Evolutionary conservation across 2,797 vertebrate genomes (phyloP).

Genomic region (Mormyrops boulengeri): DNA sequence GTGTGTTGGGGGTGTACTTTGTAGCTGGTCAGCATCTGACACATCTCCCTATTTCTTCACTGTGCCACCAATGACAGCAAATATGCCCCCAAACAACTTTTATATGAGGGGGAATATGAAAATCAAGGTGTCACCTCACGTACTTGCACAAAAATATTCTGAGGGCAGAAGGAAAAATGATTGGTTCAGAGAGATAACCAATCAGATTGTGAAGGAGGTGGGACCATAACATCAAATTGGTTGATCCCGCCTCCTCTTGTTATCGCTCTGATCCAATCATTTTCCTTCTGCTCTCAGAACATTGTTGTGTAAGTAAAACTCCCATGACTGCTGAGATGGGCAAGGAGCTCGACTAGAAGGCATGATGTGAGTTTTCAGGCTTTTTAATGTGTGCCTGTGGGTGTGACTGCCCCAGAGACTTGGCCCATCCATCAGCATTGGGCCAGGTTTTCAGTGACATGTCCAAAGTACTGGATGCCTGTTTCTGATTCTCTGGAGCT

Average conservation of each 20-base stretch:
- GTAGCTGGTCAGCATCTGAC: neutral
- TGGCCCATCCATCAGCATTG: neutral
- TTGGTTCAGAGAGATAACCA: neutral
- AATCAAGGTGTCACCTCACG: neutral
- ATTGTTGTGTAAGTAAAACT: no score
- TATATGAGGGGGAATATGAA: neutral
- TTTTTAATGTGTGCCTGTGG: neutral
- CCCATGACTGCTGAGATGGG: neutral
- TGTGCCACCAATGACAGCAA: neutral
- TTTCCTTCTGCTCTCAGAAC: neutral
- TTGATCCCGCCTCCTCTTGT: neutral
- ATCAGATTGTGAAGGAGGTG: neutral
- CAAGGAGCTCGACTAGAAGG: neutral
- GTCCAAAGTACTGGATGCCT: neutral
- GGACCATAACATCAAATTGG: neutral
- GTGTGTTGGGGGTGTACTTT: neutral
- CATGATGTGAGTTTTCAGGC: neutral
- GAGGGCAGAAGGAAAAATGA: neutral
- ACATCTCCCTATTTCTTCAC: neutral
- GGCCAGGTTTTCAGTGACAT: neutral
- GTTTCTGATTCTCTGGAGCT: neutral
- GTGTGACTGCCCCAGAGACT: neutral
- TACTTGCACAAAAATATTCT: neutral
- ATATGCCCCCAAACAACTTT: neutral
- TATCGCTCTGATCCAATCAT: neutral